These are phyloP conservation scores for Xenopus borealis DNA, from an alignment of 2,113 vertebrate genomes.

Conservation along the genomic window DNA sequence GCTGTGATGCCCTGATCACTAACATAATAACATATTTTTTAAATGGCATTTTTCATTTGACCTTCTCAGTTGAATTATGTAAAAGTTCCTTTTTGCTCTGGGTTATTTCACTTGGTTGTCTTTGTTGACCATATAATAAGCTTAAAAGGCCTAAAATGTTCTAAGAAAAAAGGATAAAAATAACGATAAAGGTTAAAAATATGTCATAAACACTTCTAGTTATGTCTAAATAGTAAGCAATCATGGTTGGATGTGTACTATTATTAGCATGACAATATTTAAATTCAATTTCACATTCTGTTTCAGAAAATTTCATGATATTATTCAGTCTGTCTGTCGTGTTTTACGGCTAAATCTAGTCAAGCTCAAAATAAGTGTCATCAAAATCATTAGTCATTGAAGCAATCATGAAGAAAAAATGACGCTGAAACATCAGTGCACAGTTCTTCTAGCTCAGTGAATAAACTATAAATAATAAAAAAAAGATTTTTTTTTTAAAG, in stretches of 20 bases:
- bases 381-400: conserved; percentile 61
- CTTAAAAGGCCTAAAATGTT: not conserved
- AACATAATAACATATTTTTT: conserved; percentile 48
- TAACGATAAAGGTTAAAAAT: conserved; percentile 53
- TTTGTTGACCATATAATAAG: conserved; percentile 49
- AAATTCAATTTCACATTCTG: conserved; percentile 49
- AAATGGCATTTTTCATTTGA: conserved; percentile 53
- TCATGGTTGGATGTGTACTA: conserved; percentile 29
- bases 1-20: conserved; percentile 49
- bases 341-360: conserved; percentile 52
- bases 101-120: conserved; percentile 62
- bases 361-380: conserved; percentile 54
- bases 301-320: conserved; percentile 50
- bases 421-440: conserved; percentile 58
- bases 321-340: conserved; percentile 48
- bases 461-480: conserved; percentile 48
- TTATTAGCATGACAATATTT: conserved; percentile 50
- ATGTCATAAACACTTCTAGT: conserved; percentile 34
- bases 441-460: conserved; percentile 55
- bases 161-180: conserved; percentile 47
- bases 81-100: conserved; percentile 56
- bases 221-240: conserved; percentile 9
- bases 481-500: conserved; percentile 37
- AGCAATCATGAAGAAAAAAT: conserved; percentile 65
- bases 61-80: conserved; percentile 56